These are phyloP conservation scores for Grus americana DNA, from an alignment of 2,113 vertebrate species.

Conservation along the genomic window DNA sequence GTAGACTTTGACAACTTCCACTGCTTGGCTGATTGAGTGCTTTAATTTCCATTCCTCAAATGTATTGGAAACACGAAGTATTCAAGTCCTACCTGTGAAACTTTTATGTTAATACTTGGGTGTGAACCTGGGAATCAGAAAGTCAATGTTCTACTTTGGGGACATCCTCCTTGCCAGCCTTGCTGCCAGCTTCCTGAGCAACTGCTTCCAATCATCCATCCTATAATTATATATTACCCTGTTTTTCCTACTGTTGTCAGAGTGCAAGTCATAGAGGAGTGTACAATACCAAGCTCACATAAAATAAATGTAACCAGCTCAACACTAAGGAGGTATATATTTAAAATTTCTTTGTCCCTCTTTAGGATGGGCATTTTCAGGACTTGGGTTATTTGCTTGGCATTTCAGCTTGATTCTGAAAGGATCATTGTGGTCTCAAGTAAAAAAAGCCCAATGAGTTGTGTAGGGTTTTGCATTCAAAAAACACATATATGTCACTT, in stretches of 20 bases:
- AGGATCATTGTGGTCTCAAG: not conserved
- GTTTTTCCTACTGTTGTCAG: not conserved
- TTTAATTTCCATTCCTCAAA: not conserved
- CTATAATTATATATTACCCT: slow-evolving; percentile 44
- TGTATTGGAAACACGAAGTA: not conserved
- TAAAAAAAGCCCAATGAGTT: not conserved
- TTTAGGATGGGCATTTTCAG: slow-evolving; percentile 37
- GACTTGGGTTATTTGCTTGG: not conserved
- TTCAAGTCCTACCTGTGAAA: not conserved
- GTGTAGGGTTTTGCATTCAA: not conserved
- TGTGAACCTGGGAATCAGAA: slow-evolving; percentile 17
- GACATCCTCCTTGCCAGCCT: slow-evolving; percentile 24
- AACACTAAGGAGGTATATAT: slow-evolving; percentile 4
- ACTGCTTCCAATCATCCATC: slow-evolving; percentile 49
- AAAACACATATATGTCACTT: not conserved
- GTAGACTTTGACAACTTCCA: not conserved
- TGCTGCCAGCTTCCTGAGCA: slow-evolving; percentile 48
- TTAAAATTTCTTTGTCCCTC: slow-evolving; percentile 31
- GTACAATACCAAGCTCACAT: slow-evolving; percentile 39
- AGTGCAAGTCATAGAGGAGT: not conserved
- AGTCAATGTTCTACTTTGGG: not conserved
- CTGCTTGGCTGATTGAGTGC: not conserved
- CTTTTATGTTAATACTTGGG: not conserved
- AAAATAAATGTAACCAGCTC: slow-evolving; percentile 53
- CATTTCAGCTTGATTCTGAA: not conserved